A percentile compares a stretch with the other conserved stretches of the same genome.
Conservation (phyloP, 2,113 vertebrate species). For the Psilopogon haemacephalus region DNA sequence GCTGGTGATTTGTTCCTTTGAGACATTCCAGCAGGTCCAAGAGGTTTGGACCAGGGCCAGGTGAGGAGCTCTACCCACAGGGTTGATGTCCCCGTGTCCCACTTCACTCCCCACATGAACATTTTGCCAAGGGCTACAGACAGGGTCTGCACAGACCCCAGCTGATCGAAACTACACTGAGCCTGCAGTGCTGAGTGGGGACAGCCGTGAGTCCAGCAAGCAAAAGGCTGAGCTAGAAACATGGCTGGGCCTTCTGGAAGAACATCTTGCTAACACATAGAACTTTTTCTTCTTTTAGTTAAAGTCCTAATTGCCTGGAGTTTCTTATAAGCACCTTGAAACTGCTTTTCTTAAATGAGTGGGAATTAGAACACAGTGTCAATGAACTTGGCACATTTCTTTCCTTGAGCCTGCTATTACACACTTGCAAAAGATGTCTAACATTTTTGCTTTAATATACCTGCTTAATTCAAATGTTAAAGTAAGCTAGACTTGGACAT, state of each 20-base stretch:
- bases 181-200: neutral
- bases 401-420: neutral
- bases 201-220: fast-evolving
- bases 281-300: neutral
- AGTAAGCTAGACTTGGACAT: neutral
- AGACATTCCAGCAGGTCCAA: neutral
- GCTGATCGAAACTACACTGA: fast-evolving
- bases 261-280: fast-evolving
- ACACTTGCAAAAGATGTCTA: neutral
- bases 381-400: neutral
- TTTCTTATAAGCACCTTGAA: neutral
- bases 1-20: neutral
- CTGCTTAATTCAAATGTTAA: neutral
- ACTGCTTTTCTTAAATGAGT: neutral
- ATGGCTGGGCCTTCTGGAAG: neutral
- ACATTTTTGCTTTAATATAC: neutral
- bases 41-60: neutral
- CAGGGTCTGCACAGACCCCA: fast-evolving
- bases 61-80: fast-evolving
- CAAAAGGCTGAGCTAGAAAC: neutral
- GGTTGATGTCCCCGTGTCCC: fast-evolving
- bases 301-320: neutral
- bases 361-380: neutral
- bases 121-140: fast-evolving
- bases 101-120: fast-evolving